Evolutionary conservation across 1,140 invertebrate species (phyloP), one percentile per base, ranked within the genome.

Genomic region (Cotesia chilonis): DNA sequence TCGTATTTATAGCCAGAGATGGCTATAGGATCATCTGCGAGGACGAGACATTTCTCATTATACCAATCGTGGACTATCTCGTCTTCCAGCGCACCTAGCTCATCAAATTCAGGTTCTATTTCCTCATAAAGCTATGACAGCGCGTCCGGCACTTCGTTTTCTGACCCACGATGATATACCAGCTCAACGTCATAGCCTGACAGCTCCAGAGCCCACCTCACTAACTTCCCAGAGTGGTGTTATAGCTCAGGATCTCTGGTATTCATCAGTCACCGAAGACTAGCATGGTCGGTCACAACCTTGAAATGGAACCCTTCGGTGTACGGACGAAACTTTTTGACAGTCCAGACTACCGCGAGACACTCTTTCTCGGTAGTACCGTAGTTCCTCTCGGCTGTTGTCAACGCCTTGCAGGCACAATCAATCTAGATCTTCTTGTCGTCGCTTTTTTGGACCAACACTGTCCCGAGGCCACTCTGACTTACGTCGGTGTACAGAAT

Each of bases 401-500:
- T 17, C 12, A 60, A 0, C 1, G 59, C 4, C 6, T 12, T 28
- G 9, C 59, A 1, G 59, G 9, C 17, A 1, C 1, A 4, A 3
- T 1, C 10, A 17, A 73, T 68, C 9, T 68, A 10, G n/a, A 52
- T 12, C 37, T 73, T 65, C 52, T 68, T 52, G 5, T 60, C 67
- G 3, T 17, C 17, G 17, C 51, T 20, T 59, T 72, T 37, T 38
- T 68, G 52, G 54, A 57, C 52, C 9, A 68, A n/a, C 4, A 59
- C 55, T 3, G 52, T 54, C 6, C 63, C 63, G 35, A 72, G 12
- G 3, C 70, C 63, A 54, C 12, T 36, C 38, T 73, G 68, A 37
- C 71, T 68, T 20, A 69, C 71, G 36, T 74, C 68, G 0, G 74
- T 73, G n/a, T 73, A 41, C n/a, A 73, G 54, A 1, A 74, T 36